Percentiles rank a stretch among this genome's conserved stretches.
Evolutionary conservation across 2,797 vertebrate genomes (phyloP).

Genomic region (Oceanodroma leucorhoa): DNA sequence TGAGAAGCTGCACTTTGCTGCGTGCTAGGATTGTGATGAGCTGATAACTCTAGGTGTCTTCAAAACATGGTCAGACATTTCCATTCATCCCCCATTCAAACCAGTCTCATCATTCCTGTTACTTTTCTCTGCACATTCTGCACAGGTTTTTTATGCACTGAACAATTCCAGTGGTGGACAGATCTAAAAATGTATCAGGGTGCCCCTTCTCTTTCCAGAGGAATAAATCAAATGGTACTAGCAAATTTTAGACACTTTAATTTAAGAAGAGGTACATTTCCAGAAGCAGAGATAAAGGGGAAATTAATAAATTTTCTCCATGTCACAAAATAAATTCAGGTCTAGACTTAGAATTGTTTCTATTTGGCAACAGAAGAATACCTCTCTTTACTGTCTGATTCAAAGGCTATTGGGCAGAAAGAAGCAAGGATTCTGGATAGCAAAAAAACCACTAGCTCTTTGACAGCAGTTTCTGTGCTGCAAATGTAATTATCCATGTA

Average conservation of each 20-base stretch:
- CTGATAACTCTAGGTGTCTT: not conserved
- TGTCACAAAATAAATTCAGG: slow-evolving; percentile 15
- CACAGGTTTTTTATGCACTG: not conserved
- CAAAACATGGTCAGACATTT: not conserved
- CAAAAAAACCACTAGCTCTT: not conserved
- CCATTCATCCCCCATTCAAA: not conserved
- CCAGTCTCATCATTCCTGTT: not conserved
- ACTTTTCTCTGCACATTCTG: not conserved
- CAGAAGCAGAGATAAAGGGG: not conserved
- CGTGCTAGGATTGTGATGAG: not conserved
- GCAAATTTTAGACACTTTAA: slow-evolving; percentile 13
- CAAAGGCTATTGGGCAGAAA: not conserved
- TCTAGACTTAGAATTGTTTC: not conserved
- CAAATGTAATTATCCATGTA: not conserved
- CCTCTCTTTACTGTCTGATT: not conserved
- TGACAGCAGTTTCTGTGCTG: not conserved
- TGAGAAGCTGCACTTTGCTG: not conserved
- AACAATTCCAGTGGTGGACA: not conserved
- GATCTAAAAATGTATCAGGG: not conserved
- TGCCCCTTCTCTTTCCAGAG: not conserved
- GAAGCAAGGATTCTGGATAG: not conserved
- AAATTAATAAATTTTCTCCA: slow-evolving; percentile 19
- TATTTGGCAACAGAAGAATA: slow-evolving; percentile 18
- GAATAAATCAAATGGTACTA: slow-evolving; percentile 14
- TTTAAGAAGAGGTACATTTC: slow-evolving; percentile 36